These are phyloP conservation scores for Neodiprion lecontei DNA, from an alignment of 1,140 invertebrate genomes.

Conservation along the genomic window DNA sequence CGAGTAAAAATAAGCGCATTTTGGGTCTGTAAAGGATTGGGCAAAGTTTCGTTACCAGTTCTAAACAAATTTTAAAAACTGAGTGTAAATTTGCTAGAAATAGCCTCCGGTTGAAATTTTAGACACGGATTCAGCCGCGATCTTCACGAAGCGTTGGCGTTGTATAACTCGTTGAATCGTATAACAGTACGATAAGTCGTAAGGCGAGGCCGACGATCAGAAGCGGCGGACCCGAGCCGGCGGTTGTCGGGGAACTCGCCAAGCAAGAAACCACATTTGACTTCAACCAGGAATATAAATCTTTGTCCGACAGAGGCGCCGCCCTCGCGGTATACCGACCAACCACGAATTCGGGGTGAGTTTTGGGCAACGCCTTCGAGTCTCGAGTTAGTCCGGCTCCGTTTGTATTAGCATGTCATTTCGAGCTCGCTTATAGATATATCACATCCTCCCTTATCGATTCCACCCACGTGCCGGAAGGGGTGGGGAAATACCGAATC, in stretches of 20 bases:
- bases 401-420: constrained; percentile 3
- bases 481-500: too few species aligned
- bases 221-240: background rate
- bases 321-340: background rate
- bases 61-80: too few species aligned
- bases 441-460: too few species aligned
- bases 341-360: constrained; percentile 1
- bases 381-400: background rate
- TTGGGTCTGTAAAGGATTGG: too few species aligned
- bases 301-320: constrained; percentile 4
- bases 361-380: background rate
- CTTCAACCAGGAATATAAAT: constrained; percentile 5
- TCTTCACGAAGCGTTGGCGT: background rate
- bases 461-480: too few species aligned
- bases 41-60: too few species aligned
- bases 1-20: too few species aligned
- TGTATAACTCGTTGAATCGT: background rate
- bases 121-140: too few species aligned
- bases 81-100: too few species aligned
- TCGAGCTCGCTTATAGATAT: background rate
- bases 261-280: constrained; percentile 3
- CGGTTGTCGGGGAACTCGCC: background rate
- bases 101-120: too few species aligned
- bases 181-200: background rate
- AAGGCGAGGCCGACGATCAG: background rate